Conservation (phyloP, 2,888 invertebrate species). For the Lottia scabra region DNA sequence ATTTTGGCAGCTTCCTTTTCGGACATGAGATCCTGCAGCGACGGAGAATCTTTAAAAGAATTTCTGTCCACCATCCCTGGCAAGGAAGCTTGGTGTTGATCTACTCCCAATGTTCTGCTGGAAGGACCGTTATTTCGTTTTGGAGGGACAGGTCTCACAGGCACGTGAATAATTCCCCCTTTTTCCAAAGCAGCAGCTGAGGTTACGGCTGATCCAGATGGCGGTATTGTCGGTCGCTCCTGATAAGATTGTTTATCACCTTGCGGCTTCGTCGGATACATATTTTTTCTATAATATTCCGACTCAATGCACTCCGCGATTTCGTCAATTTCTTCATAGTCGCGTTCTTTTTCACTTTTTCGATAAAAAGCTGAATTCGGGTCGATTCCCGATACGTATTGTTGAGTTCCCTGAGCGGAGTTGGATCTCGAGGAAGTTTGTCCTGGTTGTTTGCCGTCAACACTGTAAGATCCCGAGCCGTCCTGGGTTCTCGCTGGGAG, state of each 20-base stretch:
- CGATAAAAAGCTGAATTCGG: neutral
- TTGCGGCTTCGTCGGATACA: conserved; percentile 9
- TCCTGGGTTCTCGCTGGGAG: neutral
- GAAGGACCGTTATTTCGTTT: neutral
- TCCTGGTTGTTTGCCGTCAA: neutral
- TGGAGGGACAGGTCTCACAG: neutral
- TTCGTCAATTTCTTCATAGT: conserved; percentile 47
- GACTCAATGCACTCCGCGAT: conserved; percentile 31
- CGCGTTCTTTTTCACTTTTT: conserved; percentile 36
- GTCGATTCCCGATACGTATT: neutral
- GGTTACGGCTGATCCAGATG: neutral
- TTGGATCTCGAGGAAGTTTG: neutral
- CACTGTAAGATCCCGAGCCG: neutral
- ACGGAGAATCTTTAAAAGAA: neutral
- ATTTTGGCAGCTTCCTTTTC: neutral
- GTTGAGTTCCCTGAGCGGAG: neutral
- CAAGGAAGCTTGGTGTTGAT: neutral
- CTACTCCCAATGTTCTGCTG: neutral
- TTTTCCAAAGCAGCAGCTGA: neutral
- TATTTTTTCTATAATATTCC: neutral
- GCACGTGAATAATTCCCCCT: neutral
- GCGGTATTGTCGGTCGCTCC: neutral
- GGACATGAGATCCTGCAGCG: neutral
- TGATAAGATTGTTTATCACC: conserved; percentile 12
- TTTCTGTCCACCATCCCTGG: neutral